phyloP scores from a whole-genome alignment of 2,113 vertebrate genomes.

The Eulemur rufifrons region DNA sequence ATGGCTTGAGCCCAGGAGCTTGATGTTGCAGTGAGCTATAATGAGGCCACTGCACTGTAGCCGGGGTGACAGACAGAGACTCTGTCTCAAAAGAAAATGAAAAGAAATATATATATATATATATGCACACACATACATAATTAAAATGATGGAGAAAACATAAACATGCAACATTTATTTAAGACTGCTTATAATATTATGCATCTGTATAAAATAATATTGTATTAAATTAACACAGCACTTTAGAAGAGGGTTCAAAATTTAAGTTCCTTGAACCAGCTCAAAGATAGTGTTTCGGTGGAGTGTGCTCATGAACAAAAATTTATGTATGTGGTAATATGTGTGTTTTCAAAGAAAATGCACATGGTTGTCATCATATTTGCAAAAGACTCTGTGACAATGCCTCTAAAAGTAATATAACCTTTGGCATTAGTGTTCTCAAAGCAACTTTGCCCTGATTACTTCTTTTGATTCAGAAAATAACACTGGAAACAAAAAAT shows the following conservation, averaged over 20 bases:
- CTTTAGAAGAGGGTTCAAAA: neutral
- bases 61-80: too few relatives aligned
- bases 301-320: neutral
- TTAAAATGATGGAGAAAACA: neutral
- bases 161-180: neutral
- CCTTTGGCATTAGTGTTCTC: neutral
- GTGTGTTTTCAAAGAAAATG: conserved; percentile 31
- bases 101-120: neutral
- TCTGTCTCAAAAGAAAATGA: too few relatives aligned
- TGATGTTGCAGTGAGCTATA: too few relatives aligned
- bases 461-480: conserved; percentile 20
- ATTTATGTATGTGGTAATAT: neutral
- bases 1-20: too few relatives aligned
- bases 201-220: neutral
- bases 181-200: neutral
- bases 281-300: neutral
- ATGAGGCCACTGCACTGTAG: too few relatives aligned
- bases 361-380: neutral
- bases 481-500: neutral
- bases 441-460: neutral
- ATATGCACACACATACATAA: neutral
- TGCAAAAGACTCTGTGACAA: neutral
- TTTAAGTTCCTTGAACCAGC: neutral
- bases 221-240: neutral
- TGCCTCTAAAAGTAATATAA: neutral